Conservation (phyloP, 2,797 vertebrate species). For the Sparus aurata region DNA sequence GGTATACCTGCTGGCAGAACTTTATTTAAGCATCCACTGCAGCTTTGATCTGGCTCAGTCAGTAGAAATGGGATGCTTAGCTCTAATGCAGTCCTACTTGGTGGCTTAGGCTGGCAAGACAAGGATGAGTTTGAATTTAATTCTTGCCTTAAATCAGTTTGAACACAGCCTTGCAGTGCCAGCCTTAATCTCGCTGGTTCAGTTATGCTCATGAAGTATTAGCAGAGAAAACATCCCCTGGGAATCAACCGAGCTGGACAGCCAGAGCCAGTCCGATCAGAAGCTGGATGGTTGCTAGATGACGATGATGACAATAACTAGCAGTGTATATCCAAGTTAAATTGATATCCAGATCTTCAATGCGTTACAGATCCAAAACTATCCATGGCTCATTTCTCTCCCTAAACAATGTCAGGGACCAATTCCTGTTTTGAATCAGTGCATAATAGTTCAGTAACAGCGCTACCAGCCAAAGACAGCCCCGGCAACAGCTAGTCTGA, state of each 20-base stretch:
- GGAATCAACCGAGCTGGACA: slow-evolving; percentile 13
- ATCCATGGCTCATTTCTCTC: neutral
- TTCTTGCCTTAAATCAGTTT: slow-evolving; percentile 27
- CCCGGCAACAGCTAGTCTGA: neutral
- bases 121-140: slow-evolving; percentile 27
- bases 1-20: neutral
- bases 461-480: neutral
- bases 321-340: slow-evolving; percentile 14
- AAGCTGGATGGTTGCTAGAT: neutral
- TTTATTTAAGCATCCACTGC: slow-evolving; percentile 11
- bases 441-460: neutral
- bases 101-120: slow-evolving; percentile 31
- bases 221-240: slow-evolving; percentile 3
- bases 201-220: slow-evolving; percentile 7
- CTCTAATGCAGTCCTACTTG: slow-evolving; percentile 19
- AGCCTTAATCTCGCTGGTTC: slow-evolving; percentile 22
- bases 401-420: neutral
- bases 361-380: neutral
- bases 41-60: slow-evolving; percentile 26
- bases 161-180: slow-evolving; percentile 18
- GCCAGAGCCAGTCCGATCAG: slow-evolving; percentile 17
- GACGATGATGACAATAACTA: neutral
- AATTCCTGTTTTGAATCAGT: neutral
- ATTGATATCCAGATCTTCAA: neutral
- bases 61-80: slow-evolving; percentile 10